Conservation (phyloP, 2,888 invertebrate genomes). For the Aphodius sticticus region DNA sequence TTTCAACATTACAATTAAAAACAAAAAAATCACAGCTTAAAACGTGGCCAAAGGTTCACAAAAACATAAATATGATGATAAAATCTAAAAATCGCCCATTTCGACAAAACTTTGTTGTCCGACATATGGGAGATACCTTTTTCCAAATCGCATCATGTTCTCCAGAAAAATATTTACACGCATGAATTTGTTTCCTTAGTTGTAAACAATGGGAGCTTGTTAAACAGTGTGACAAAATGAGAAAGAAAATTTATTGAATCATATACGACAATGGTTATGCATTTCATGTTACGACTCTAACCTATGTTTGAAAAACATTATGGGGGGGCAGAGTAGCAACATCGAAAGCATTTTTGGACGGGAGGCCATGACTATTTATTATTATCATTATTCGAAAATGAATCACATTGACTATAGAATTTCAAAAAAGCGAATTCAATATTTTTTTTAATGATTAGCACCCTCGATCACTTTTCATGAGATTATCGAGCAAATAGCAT, state of each 20-base stretch:
- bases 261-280: background rate
- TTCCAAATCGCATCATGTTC: too few relatives aligned
- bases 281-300: background rate
- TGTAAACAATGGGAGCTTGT: background rate
- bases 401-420: too few relatives aligned
- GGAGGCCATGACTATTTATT: background rate
- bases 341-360: background rate
- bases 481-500: background rate
- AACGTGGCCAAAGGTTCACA: too few relatives aligned
- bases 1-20: too few relatives aligned
- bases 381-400: too few relatives aligned
- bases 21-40: too few relatives aligned
- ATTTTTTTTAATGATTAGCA: background rate
- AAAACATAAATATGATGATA: too few relatives aligned
- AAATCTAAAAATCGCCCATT: background rate
- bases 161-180: background rate
- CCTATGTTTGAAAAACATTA: background rate
- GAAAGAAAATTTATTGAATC: background rate
- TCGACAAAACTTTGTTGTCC: too few relatives aligned
- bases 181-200: background rate
- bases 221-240: too few relatives aligned
- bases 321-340: background rate
- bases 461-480: background rate
- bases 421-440: too few relatives aligned
- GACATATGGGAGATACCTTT: too few relatives aligned